A percentile compares a stretch with the other conserved stretches of the same genome.
Evolutionary conservation across 2,113 vertebrate species (phyloP).

Genomic region (Catharus minimus): DNA sequence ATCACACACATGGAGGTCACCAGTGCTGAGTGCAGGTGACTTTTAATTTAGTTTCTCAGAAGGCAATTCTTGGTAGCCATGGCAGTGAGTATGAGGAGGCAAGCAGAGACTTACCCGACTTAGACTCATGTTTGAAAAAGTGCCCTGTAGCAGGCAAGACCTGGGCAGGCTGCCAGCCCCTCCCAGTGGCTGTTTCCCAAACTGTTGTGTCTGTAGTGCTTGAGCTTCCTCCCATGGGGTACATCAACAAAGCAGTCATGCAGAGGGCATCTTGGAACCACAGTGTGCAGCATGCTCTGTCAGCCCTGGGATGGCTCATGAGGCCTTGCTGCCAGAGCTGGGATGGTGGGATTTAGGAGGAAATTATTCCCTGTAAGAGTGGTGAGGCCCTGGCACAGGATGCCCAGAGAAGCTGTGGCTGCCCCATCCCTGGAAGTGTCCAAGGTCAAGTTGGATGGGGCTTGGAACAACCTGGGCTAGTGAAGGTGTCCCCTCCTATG

Average conservation of each 20-base stretch:
- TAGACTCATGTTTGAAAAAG: not conserved
- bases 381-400: not conserved
- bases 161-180: not conserved
- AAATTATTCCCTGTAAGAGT: not conserved
- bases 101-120: not conserved
- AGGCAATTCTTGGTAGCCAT: not conserved
- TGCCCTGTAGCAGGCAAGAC: not conserved
- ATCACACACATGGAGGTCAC: not conserved
- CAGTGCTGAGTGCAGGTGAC: not conserved
- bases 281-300: accelerated
- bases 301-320: accelerated
- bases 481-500: not conserved
- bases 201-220: not conserved
- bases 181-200: not conserved
- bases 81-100: not conserved
- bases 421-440: not conserved
- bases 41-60: not conserved
- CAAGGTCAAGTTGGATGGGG: accelerated
- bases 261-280: not conserved
- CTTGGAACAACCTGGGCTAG: not conserved
- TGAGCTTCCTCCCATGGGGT: not conserved
- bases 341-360: not conserved
- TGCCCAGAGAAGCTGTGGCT: not conserved
- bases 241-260: not conserved
- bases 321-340: not conserved